Evolutionary conservation across 2,113 vertebrate genomes (phyloP), one percentile per base, ranked within the genome.

Genomic region (Prinia subflava): DNA sequence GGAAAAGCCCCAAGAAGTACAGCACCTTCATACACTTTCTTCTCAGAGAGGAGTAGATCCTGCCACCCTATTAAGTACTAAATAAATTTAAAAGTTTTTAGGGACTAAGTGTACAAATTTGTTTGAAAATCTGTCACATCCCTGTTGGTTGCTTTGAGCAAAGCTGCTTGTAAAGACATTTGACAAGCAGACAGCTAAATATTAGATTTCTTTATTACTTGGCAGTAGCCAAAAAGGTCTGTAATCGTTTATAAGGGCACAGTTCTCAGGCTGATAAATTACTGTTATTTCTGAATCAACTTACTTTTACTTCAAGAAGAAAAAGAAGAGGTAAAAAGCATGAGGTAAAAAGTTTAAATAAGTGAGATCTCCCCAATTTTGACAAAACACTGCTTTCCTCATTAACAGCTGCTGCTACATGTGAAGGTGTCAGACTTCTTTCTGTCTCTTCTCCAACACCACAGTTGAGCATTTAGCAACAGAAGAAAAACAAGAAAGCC

Each of bases 241-340:
- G 1, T 57, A 69, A 82, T 81, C 21, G 75, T 68, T 74, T 87
- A 44, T 35, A 81, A 0, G 9, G 35, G 35, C 47, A 90, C 5
- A 53, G 50, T 69, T 79, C 81, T 84, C 46, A 87, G 65, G 63
- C 23, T 79, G 65, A 60, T 31, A 88, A 91, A 65, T 79, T 60
- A 71, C 67, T 63, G 31, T 95, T 92, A 90, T 90, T 95, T 94
- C 55, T 80, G 46, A 69, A 87, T 81, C 75, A 77, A 49, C 47
- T 83, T 69, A 63, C 60, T 87, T 68, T 67, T 70, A 59, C 28
- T 60, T 59, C 56, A 86, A 65, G 9, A 59, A 71, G 6, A 31
- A 73, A 75, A 74, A 46, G 42, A 37, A 47, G 2, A 55, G 13
- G 37, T 33, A 71, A 64, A 70, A 94, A 68, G 13, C 35, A 44